These are phyloP conservation scores for Bilobella aurantiaca DNA, from an alignment of 1,140 invertebrate species.

Conservation along the genomic window DNA sequence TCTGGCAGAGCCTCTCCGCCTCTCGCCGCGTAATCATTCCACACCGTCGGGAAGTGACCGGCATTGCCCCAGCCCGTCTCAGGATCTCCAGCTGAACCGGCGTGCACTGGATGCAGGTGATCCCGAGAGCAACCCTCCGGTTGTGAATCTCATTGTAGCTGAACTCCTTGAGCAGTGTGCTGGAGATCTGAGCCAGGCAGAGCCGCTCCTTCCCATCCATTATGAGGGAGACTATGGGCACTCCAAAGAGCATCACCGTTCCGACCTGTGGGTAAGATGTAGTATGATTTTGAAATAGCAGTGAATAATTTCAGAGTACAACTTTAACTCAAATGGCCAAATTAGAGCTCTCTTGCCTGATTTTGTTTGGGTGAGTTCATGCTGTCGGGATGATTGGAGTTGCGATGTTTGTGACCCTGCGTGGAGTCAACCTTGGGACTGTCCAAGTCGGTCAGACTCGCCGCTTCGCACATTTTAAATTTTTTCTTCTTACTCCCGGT, in stretches of 20 bases:
- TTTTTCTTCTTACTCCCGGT: too few relatives aligned
- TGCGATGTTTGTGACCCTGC: too few relatives aligned
- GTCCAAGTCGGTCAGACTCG: too few relatives aligned
- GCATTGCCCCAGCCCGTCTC: conserved; percentile 87
- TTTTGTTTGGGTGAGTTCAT: too few relatives aligned
- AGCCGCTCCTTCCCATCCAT: conserved; percentile 85
- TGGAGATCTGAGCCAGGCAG: conserved; percentile 92
- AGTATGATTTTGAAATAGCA: too few relatives aligned
- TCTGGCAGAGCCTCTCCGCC: conserved; percentile 89
- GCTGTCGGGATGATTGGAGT: too few relatives aligned
- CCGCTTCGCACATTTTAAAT: too few relatives aligned
- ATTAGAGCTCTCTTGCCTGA: too few relatives aligned
- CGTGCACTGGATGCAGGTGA: conserved; percentile 94
- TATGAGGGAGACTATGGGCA: conserved; percentile 85
- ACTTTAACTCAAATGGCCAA: too few relatives aligned
- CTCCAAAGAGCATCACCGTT: conserved; percentile 78
- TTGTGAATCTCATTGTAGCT: conserved; percentile 99
- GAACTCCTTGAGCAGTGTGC: conserved; percentile 85
- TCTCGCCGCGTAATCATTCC: conserved; percentile 89
- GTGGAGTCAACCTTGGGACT: too few relatives aligned
- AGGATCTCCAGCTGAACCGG: conserved; percentile 91
- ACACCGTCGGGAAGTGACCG: conserved; percentile 68
- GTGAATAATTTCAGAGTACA: too few relatives aligned
- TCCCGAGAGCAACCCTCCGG: conserved; percentile 69
- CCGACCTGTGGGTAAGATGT: too few relatives aligned